Evolutionary conservation across 2,888 invertebrate genomes (phyloP).

Genomic region (Agrilus biguttatus): DNA sequence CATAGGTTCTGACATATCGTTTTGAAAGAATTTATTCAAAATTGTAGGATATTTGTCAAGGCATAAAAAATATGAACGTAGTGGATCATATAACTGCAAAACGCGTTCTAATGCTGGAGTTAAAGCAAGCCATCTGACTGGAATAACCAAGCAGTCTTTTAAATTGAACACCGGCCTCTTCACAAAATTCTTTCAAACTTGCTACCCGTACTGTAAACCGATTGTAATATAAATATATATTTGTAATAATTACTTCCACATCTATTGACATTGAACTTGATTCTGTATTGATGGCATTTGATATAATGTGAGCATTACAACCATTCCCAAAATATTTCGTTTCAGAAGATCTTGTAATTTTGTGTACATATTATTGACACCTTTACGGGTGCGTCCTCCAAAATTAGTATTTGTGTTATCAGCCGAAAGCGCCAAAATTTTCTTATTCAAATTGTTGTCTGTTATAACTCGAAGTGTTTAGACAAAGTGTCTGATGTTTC

Average conservation of each 20-base stretch:
- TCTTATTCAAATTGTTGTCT: slow-evolving; percentile 10
- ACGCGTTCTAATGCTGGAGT: slow-evolving; percentile 13
- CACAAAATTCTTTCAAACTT: slow-evolving; percentile 14
- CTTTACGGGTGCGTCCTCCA: slow-evolving; percentile 10
- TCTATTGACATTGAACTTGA: slow-evolving; percentile 13
- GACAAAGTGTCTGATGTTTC: slow-evolving; percentile 11
- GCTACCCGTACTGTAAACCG: slow-evolving; percentile 14
- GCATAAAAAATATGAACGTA: slow-evolving; percentile 16
- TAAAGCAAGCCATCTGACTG: slow-evolving; percentile 14
- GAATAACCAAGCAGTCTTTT: slow-evolving; percentile 14
- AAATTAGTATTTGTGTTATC: slow-evolving; percentile 16
- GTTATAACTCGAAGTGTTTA: slow-evolving; percentile 9
- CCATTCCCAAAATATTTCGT: slow-evolving; percentile 13
- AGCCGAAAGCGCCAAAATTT: slow-evolving; percentile 10
- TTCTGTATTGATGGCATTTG: slow-evolving; percentile 10
- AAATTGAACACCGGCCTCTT: slow-evolving; percentile 12
- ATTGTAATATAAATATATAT: slow-evolving; percentile 14
- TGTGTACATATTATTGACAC: slow-evolving; percentile 11
- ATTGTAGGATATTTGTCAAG: slow-evolving; percentile 16
- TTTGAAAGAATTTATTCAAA: slow-evolving; percentile 14
- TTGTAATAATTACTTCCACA: slow-evolving; percentile 13
- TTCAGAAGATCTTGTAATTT: slow-evolving; percentile 9
- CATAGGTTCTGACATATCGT: slow-evolving; percentile 12
- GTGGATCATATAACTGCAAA: slow-evolving; percentile 14
- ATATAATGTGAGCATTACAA: slow-evolving; percentile 15